Evolutionary conservation across 2,113 vertebrate genomes (phyloP), one percentile per base, ranked within the genome.

Genomic region (Microcebus jonahi): DNA sequence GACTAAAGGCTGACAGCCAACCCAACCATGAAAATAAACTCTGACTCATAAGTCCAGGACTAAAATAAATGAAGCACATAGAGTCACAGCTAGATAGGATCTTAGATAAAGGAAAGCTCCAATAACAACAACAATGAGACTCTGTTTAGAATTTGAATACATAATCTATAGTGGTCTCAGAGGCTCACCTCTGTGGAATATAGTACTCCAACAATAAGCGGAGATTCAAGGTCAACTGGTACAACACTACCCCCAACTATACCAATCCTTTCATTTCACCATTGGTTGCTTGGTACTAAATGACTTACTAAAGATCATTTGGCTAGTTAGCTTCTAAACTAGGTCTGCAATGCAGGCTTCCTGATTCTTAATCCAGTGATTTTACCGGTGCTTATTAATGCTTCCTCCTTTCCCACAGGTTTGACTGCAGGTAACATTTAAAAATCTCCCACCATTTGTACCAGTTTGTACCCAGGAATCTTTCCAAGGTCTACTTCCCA

Each of bases 231-330:
- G 15, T 65, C 45, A 84, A 14, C 11, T 36, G 7, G 9, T 86
- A 45, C 1, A 53, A 55, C 27, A 83, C 3, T 63, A 55, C 48
- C 29, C 15, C 36, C 63, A 63, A 29, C 68, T 67, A 15, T 70
- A 80, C 25, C 27, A 71, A 1, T 29, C 34, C 25, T 90, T 45
- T 83, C 76, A 87, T 90, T 92, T 86, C 83, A 18, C 31, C 65
- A 67, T 36, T 81, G 29, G 77, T 67, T 76, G 57, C 67, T 93
- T 90, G 91, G 45, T 36, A n/a, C 29, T 34, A 93, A 96, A 93
- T 93, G 21, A 86, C 83, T 77, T 76, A 21, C 25, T 73, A 83
- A 93, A 91, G 4, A 10, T 79, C 39, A 13, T 17, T 92, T 42
- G 39, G 23, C 50, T 87, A 73, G 10, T 71, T 39, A 68, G 34